Evolutionary conservation across 2,113 vertebrate genomes (phyloP), one percentile per base, ranked within the genome.

Genomic region (Mugil cephalus): DNA sequence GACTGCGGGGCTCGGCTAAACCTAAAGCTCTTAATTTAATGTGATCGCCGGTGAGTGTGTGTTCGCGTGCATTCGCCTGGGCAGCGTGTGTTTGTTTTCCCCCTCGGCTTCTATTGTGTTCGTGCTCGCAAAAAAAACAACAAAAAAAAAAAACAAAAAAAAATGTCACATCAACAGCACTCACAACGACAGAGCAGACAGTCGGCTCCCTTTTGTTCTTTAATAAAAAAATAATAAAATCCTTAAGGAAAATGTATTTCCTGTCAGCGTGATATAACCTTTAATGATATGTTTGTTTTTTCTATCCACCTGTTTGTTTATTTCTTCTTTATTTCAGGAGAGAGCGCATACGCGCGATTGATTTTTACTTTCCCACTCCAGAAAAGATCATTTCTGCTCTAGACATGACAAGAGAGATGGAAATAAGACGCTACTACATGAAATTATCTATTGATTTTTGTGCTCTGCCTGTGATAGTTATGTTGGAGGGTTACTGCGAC

Each of bases 381-480:
- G 38, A 56, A 79, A 63, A 74, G 17, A 76, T 85, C 55, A 70
- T 74, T 84, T 45, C 63, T 62, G 51, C 42, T 42, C 18, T 64
- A 71, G 67, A 64, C 13, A 52, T 62, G 50, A 59, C 60, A 68
- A 55, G 74, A 78, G 62, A 64, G 24, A 74, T 80, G 80, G 67
- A 88, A 87, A 87, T 82, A 68, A 83, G 85, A 88, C 67, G 76
- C 73, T 69, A 10, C 69, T 53, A 80, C 74, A 75, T 87, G 72
- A 87, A 85, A 92, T 90, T 56, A 91, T 91, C 54, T 86, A 92
- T 92, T 86, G 92, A 92, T 94, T 90, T 87, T 36, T 17, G 30
- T 58, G 55, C 77, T 70, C 65, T 1, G 48, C 35, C 73, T 76
- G 64, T 80, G 56, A 42, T 68, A 46, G 66, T 78, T 50, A 71